Evolutionary conservation across 1,140 invertebrate genomes (phyloP).

Genomic region (Apis laboriosa): DNA sequence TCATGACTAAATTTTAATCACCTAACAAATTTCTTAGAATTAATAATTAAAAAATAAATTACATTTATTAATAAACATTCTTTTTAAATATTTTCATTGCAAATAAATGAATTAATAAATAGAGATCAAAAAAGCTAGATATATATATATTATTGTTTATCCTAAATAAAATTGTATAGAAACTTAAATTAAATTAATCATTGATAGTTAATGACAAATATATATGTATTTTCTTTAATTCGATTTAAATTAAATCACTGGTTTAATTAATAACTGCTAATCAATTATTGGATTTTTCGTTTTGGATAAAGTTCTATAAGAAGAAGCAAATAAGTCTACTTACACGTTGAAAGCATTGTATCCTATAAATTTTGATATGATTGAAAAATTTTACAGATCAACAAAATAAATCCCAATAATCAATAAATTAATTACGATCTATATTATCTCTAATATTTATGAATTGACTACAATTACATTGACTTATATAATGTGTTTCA

Average conservation of each 20-base stretch:
- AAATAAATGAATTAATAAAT: background rate
- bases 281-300: background rate
- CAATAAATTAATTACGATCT: slow-evolving; percentile 21
- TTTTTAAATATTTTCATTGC: background rate
- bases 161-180: background rate
- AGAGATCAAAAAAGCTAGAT: background rate
- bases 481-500: background rate
- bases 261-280: background rate
- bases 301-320: background rate
- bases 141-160: too few species aligned
- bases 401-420: slow-evolving; percentile 2
- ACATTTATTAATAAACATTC: too few species aligned
- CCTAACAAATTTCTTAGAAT: background rate
- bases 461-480: slow-evolving; percentile 37
- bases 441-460: slow-evolving; percentile 25
- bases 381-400: background rate
- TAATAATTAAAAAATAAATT: background rate
- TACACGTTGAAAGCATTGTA: background rate
- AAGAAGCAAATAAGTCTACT: background rate
- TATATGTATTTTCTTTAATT: background rate
- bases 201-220: background rate
- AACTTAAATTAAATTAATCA: background rate
- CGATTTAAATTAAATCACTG: background rate
- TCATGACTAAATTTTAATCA: background rate
- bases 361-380: background rate